Evolutionary conservation across 2,888 invertebrate species (phyloP).

Genomic region (Schrankia costaestrigalis): DNA sequence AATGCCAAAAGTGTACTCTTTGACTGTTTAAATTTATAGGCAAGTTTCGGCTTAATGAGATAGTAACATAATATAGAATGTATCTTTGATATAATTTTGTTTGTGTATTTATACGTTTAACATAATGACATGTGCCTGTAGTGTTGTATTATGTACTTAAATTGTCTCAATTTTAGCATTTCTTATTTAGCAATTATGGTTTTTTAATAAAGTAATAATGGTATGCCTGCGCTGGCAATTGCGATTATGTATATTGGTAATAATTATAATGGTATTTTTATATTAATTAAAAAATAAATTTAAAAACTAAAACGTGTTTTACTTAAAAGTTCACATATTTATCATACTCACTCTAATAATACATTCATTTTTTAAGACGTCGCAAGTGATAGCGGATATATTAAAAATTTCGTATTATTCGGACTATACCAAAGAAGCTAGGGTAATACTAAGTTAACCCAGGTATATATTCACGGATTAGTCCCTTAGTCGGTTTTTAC

Average conservation of each 20-base stretch:
- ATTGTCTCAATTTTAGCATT: conserved; percentile 45
- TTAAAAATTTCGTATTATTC: too few species aligned
- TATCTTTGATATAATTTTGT: too few species aligned
- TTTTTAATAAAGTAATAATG: conserved; percentile 53
- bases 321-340: too few species aligned
- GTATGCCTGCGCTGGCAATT: conserved; percentile 63
- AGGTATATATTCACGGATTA: too few species aligned
- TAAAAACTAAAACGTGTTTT: conserved; percentile 42
- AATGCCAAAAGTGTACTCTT: conserved; percentile 29
- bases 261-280: conserved; percentile 76
- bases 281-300: conserved; percentile 67
- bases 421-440: too few species aligned
- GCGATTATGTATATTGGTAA: conserved; percentile 71
- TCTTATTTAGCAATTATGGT: conserved; percentile 56
- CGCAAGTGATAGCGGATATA: too few species aligned
- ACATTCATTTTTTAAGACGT: too few species aligned
- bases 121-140: conserved; percentile 62
- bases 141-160: conserved; percentile 63
- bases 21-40: conserved; percentile 19
- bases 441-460: too few species aligned
- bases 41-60: conserved; percentile 25
- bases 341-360: too few species aligned
- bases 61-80: too few species aligned
- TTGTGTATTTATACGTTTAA: conserved; percentile 33
- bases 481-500: too few species aligned